phyloP scores from a whole-genome alignment of 2,797 vertebrate species.

The Austrolebias charrua region DNA sequence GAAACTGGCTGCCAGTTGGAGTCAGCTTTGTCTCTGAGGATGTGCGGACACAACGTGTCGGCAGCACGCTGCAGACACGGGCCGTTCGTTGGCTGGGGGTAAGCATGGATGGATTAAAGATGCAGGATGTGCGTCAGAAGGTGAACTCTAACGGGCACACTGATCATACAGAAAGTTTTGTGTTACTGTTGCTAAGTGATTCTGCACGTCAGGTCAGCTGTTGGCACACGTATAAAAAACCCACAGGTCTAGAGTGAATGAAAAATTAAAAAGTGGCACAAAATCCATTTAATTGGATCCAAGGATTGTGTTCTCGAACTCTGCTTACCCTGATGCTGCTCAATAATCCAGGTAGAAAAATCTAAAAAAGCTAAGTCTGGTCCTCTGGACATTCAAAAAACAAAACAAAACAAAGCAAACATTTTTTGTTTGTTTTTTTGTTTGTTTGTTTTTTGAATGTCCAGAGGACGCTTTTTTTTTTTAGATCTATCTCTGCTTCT shows the following conservation, averaged over 20 bases:
- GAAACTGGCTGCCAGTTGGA: conserved; percentile 10
- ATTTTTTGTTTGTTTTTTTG: no score
- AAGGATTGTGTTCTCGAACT: neutral
- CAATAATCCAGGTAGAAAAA: no score
- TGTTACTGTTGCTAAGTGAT: conserved; percentile 32
- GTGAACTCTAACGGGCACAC: conserved; percentile 25
- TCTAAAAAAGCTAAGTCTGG: no score
- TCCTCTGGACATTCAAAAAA: no score
- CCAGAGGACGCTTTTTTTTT: no score
- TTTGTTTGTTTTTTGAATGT: no score
- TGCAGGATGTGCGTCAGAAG: conserved; percentile 48
- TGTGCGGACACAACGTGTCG: conserved; percentile 47
- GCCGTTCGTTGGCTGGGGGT: conserved; percentile 20
- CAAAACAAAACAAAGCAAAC: no score
- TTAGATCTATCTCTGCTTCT: conserved; percentile 1
- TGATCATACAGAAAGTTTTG: conserved; percentile 42
- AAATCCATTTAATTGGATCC: conserved; percentile 2
- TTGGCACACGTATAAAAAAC: conserved; percentile 9
- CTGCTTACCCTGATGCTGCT: no score
- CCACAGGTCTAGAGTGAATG: conserved; percentile 3
- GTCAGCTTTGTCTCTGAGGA: conserved; percentile 39
- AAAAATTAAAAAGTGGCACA: neutral
- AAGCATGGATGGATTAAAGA: conserved; percentile 43
- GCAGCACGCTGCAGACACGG: conserved; percentile 34
- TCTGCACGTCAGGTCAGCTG: neutral